Base-by-base conservation (phyloP, 2,797 vertebrate species). In the Periophthalmus magnuspinnatus region DNA sequence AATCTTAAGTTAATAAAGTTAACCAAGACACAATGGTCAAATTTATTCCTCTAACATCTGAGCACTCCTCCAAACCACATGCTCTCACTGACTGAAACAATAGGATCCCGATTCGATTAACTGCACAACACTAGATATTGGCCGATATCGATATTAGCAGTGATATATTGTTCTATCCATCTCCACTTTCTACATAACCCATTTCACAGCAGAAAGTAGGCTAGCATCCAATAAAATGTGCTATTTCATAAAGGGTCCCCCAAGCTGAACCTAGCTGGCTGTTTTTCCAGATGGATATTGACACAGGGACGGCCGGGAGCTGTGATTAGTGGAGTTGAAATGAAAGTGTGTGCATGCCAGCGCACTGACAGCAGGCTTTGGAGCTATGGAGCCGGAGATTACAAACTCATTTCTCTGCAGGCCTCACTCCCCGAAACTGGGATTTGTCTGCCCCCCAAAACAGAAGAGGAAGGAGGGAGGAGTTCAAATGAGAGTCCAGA, bases 211-310 rank as follows among this genome's bases (percentile, higher is more conserved):
- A 14, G 41, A 71, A 67, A 71, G 58, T 19, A 38, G 78, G 70
- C 72, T 0, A 0, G 22, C 33, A 55, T 55, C 72, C 75, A 77
- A 50, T 66, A 50, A 57, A 71, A 72, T 50, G 69, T 80, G 70
- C 78, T 72, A 33, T 72, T 76, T 24, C 38, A 61, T 55, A 41
- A 45, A 45, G 60, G 63, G 47, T 83, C 70, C 77, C 56, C 59
- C 68, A 64, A 69, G 65, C 16, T 24, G 50, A 69, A 67, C 47
- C 48, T 45, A 21, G 45, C 73, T 28, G 60, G 34, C 33, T 50
- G 81, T 86, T 86, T 84, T 84, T 83, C 80, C 83, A 86, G 75
- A 86, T 86, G 76, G 78, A 76, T 84, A 85, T 69, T 84, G 80
- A 87, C 85, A 83, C 34, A 54, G 71, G 13, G 52, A 73, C 72